Evolutionary conservation across 2,113 vertebrate genomes (phyloP).

Genomic region (Callopanchax toddi): DNA sequence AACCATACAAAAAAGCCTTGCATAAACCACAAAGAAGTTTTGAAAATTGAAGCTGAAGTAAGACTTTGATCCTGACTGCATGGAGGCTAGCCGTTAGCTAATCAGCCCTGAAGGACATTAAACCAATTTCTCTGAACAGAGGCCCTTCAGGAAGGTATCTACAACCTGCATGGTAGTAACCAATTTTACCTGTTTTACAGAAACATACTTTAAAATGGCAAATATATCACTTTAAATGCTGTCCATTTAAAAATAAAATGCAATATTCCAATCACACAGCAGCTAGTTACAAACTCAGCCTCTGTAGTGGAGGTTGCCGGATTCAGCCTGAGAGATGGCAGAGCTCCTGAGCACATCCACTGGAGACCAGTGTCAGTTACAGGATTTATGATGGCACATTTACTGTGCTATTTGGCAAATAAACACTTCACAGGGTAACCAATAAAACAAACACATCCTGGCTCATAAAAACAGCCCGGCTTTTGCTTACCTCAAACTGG

Average conservation of each 20-base stretch:
- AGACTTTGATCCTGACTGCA: too few relatives aligned
- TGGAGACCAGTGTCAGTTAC: background rate
- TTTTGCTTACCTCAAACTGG: background rate
- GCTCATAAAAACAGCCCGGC: background rate
- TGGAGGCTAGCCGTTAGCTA: too few relatives aligned
- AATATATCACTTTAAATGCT: background rate
- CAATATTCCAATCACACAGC: too few relatives aligned
- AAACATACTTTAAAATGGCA: too few relatives aligned
- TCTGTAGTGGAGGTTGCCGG: background rate
- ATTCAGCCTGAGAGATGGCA: background rate
- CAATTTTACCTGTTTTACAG: too few relatives aligned
- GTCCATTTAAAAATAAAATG: background rate
- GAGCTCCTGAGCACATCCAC: background rate
- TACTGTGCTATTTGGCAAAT: background rate
- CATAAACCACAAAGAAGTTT: too few relatives aligned
- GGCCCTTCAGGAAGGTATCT: too few relatives aligned
- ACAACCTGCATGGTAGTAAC: too few relatives aligned
- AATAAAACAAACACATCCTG: background rate
- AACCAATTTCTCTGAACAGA: too few relatives aligned
- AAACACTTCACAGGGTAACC: slow-evolving; percentile 3
- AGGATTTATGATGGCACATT: slow-evolving; percentile 11
- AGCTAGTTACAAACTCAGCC: background rate
- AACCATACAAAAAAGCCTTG: too few relatives aligned
- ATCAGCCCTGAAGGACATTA: too few relatives aligned
- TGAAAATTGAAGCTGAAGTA: too few relatives aligned